Base-by-base conservation (phyloP, 2,888 invertebrate genomes). In the Crematogaster levior region DNA sequence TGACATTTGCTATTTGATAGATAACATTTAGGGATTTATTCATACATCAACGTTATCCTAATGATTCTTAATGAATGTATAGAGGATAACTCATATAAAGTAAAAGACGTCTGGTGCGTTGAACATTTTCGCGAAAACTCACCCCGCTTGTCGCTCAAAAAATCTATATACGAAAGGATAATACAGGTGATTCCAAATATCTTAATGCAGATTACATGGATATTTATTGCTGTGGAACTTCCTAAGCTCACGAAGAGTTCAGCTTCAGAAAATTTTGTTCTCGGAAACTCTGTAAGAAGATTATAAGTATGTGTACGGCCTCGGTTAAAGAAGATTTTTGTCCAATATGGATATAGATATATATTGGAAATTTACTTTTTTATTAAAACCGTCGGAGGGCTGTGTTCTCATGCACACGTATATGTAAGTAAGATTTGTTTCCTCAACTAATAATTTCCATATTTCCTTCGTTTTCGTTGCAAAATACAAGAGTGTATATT, bases 241-340 rank as follows among this genome's bases (percentile, higher is more conserved):
- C 15, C 53, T 56, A 77, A 68, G 70, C 56, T 18, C 12, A 43
- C 30, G 37, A 30, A 56, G 7, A 77, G 21, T 30, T 60, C 27
- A n/a, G n/a, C n/a, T n/a, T n/a, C n/a, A 70, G 12, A 43, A 66
- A 83, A 53, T 83, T 74, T 83, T 60, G 58, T 66, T 60, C 74
- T 60, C 58, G 43, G 51, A 66, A 83, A 83, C 73, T 77, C 30
- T 66, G 43, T 21, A 24, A 68, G 70, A 43, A 15, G 18, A 77
- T 77, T 77, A 70, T 56, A 77, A 68, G 68, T 68, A 43, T 68
- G 40, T 53, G 18, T 18, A 15, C 21, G n/a, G n/a, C 30, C 21
- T 43, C 40, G 43, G 21, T 40, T 53, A 53, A 77, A 12, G 10
- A 43, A 43, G 53, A 56, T 68, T 68, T 65, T 46, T 70, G 21